Conservation (phyloP, 2,797 vertebrate species). For the Paedocypris micromegethes region DNA sequence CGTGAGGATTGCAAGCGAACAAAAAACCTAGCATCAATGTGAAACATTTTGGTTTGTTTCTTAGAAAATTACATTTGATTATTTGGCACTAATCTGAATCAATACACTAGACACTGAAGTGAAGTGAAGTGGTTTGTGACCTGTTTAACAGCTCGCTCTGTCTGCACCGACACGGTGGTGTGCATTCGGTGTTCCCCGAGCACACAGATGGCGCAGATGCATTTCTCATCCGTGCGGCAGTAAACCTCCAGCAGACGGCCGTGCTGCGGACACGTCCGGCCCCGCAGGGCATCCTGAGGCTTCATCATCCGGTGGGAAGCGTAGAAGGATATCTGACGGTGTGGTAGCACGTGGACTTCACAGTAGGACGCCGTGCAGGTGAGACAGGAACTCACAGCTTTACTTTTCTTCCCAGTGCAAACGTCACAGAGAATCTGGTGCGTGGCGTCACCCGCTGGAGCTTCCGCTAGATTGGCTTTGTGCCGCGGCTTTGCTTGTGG, state of each 20-base stretch:
- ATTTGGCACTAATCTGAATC: too few relatives aligned
- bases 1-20: too few relatives aligned
- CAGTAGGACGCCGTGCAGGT: slow-evolving; percentile 93
- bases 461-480: fast-evolving
- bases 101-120: too few relatives aligned
- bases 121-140: slow-evolving; percentile 38
- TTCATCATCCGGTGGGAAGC: slow-evolving; percentile 74
- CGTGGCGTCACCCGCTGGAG: background rate
- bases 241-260: slow-evolving; percentile 80
- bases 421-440: slow-evolving; percentile 72
- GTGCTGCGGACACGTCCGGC: slow-evolving; percentile 75
- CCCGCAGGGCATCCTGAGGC: slow-evolving; percentile 70
- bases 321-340: slow-evolving; percentile 72
- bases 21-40: too few relatives aligned
- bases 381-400: slow-evolving; percentile 79
- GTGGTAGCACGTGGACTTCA: slow-evolving; percentile 73
- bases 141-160: slow-evolving; percentile 65
- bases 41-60: too few relatives aligned
- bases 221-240: slow-evolving; percentile 71
- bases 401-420: slow-evolving; percentile 63
- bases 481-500: background rate
- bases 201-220: slow-evolving; percentile 84
- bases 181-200: slow-evolving; percentile 67
- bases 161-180: slow-evolving; percentile 68
- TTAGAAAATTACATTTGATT: too few relatives aligned